Conservation (phyloP, 2,888 invertebrate genomes). For the Abscondita cerata region DNA sequence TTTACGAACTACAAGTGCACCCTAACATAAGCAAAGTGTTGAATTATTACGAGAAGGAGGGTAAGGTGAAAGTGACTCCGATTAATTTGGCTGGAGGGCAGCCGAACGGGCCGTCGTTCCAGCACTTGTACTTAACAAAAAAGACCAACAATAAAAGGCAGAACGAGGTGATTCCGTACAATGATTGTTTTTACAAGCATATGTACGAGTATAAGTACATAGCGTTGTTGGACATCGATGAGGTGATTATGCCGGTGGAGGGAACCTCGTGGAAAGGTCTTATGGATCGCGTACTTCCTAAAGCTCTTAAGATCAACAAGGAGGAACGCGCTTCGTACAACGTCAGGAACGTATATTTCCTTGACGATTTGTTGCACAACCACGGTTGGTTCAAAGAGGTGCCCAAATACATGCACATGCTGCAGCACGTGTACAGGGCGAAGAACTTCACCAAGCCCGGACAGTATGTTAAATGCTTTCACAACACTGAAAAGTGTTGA, state of each 20-base stretch:
- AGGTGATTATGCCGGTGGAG: constrained; percentile 90
- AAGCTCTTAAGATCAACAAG: constrained; percentile 71
- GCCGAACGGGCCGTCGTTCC: constrained; percentile 87
- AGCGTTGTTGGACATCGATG: constrained; percentile 92
- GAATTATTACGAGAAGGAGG: constrained; percentile 65
- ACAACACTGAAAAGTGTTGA: constrained; percentile 83
- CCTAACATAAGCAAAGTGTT: constrained; percentile 89
- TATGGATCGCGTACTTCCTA: constrained; percentile 72
- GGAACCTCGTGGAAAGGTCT: constrained; percentile 77
- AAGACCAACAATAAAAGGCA: constrained; percentile 93
- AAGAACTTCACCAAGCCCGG: constrained; percentile 88
- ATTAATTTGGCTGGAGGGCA: constrained; percentile 87
- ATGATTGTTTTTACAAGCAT: constrained; percentile 94
- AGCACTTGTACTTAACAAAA: constrained; percentile 87
- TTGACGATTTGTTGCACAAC: constrained; percentile 84
- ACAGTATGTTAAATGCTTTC: constrained; percentile 89
- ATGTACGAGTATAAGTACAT: constrained; percentile 90
- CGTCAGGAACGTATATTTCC: constrained; percentile 90
- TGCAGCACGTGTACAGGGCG: constrained; percentile 85
- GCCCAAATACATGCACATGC: constrained; percentile 81
- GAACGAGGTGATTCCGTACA: constrained; percentile 95
- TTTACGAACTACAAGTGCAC: constrained; percentile 91
- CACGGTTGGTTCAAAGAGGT: constrained; percentile 82
- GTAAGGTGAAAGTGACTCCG: constrained; percentile 78
- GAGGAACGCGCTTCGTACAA: constrained; percentile 79